Percentiles rank a stretch among this genome's conserved stretches.
phyloP scores from a whole-genome alignment of 2,888 invertebrate genomes.

The Mantis religiosa region DNA sequence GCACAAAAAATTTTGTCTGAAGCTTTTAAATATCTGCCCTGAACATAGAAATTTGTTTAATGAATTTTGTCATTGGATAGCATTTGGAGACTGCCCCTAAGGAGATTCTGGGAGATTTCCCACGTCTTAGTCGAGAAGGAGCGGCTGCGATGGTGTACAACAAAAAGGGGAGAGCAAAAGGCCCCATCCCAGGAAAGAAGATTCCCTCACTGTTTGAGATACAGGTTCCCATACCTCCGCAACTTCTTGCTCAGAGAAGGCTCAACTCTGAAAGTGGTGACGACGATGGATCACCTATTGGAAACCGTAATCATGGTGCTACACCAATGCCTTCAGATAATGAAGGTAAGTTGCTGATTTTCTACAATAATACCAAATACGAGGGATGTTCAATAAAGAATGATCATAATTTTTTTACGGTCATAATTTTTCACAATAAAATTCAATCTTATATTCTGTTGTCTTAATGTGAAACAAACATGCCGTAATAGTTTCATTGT shows the following conservation, averaged over 20 bases:
- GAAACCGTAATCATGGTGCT: not conserved
- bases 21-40: not conserved
- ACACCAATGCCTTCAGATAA: constrained; percentile 30
- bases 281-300: constrained; percentile 6
- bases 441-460: too few species aligned
- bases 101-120: constrained; percentile 87
- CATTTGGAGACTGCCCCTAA: constrained; percentile 88
- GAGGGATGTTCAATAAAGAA: too few species aligned
- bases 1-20: not conserved
- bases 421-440: too few species aligned
- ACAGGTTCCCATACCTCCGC: constrained; percentile 38
- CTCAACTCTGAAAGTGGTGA: not conserved
- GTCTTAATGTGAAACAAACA: too few species aligned
- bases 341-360: constrained; percentile 26
- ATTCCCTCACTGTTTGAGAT: constrained; percentile 47
- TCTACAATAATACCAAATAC: too few species aligned
- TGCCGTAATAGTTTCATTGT: too few species aligned
- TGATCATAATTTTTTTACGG: too few species aligned
- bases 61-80: constrained; percentile 43
- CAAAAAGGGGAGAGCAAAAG: constrained; percentile 20
- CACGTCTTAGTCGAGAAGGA: constrained; percentile 73
- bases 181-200: constrained; percentile 32
- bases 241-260: constrained; percentile 13
- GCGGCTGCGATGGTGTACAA: constrained; percentile 48
- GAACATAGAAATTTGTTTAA: not conserved